Conservation (phyloP, 2,888 invertebrate genomes). For the Caenorhabditis imperialis region DNA sequence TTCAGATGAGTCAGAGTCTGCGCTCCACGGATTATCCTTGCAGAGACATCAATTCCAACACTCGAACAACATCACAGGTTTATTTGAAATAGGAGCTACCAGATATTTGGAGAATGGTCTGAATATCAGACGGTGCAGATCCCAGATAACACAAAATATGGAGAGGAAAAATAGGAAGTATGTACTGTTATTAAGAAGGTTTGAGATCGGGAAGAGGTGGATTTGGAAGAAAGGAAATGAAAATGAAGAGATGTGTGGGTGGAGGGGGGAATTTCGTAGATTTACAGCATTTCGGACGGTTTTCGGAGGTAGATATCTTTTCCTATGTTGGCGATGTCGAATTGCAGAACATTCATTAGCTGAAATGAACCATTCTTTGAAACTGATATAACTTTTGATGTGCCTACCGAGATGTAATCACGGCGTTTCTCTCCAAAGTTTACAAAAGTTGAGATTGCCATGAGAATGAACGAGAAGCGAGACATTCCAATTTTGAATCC, state of each 20-base stretch:
- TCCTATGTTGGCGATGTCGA: conserved; percentile 56
- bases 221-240: conserved; percentile 1
- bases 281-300: conserved; percentile 35
- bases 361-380: conserved; percentile 39
- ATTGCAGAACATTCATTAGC: conserved; percentile 49
- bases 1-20: too few species aligned
- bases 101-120: conserved; percentile 8
- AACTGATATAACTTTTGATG: neutral
- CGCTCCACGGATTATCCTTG: too few species aligned
- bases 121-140: conserved; percentile 31
- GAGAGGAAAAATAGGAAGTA: conserved; percentile 6
- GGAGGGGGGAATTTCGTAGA: too few species aligned
- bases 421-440: conserved; percentile 53
- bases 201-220: conserved; percentile 32
- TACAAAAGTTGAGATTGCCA: conserved; percentile 43
- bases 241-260: neutral
- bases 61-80: conserved; percentile 38
- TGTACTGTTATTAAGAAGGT: conserved; percentile 19
- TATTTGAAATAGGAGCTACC: conserved; percentile 27
- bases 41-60: too few species aligned
- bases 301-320: conserved; percentile 61
- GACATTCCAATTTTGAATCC: conserved; percentile 38
- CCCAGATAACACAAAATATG: neutral
- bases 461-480: conserved; percentile 34
- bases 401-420: conserved; percentile 44